These are phyloP conservation scores for Brenthis ino DNA, from an alignment of 2,888 invertebrate species.

Conservation along the genomic window DNA sequence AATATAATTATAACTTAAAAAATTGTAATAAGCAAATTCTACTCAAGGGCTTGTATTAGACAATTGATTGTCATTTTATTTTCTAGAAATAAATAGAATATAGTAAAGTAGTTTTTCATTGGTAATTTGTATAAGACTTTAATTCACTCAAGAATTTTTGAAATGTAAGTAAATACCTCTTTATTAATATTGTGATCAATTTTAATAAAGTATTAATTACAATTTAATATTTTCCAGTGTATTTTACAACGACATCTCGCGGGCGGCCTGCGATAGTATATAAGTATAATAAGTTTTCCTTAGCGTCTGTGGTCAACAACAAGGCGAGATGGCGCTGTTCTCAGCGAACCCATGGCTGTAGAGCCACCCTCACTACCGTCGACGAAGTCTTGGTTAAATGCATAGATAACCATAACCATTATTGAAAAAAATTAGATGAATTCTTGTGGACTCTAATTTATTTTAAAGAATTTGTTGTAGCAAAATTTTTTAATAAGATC, in stretches of 20 bases:
- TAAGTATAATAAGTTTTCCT: slow-evolving; percentile 20
- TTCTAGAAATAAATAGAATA: slow-evolving; percentile 14
- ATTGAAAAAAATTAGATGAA: background rate
- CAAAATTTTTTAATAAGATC: too few relatives aligned
- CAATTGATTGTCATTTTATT: background rate
- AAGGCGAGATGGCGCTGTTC: slow-evolving; percentile 39
- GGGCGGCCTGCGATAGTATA: slow-evolving; percentile 24
- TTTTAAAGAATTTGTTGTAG: slow-evolving; percentile 6
- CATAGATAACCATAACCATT: slow-evolving; percentile 31
- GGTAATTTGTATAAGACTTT: background rate
- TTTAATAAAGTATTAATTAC: background rate
- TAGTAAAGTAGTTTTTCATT: background rate
- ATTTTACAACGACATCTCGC: slow-evolving; percentile 27
- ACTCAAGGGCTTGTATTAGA: background rate
- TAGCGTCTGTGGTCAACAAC: slow-evolving; percentile 6
- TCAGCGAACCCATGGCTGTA: slow-evolving; percentile 26
- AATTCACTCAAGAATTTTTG: too few relatives aligned
- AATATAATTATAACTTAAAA: background rate
- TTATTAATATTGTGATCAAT: background rate
- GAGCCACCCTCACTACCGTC: slow-evolving; percentile 26
- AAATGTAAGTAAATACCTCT: too few relatives aligned
- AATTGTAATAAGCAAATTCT: background rate
- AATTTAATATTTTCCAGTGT: slow-evolving; percentile 19
- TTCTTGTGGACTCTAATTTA: background rate
- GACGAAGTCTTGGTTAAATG: slow-evolving; percentile 24